A percentile compares a stretch with the other conserved stretches of the same genome.
Conservation (phyloP, 2,113 vertebrate genomes). For the Bubo blakistoni region DNA sequence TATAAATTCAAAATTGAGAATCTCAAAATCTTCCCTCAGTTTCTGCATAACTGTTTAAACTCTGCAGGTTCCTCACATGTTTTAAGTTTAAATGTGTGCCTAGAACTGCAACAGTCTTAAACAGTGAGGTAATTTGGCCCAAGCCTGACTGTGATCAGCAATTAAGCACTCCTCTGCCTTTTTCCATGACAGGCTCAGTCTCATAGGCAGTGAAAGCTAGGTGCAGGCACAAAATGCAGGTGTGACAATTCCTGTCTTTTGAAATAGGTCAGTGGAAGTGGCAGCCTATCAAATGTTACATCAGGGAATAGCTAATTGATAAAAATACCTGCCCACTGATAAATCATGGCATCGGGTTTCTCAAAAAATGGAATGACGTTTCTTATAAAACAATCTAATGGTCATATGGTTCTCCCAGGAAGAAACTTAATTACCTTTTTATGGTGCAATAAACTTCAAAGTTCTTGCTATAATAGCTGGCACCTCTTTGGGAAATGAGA, state of each 20-base stretch:
- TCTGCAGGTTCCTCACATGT: background rate
- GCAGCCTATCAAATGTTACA: background rate
- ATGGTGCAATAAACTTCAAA: slow-evolving; percentile 17
- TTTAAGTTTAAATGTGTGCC: background rate
- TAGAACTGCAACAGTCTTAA: background rate
- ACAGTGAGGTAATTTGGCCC: background rate
- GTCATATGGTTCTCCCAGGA: background rate
- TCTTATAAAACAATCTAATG: background rate
- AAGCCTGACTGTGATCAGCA: background rate
- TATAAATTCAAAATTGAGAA: background rate
- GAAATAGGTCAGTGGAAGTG: background rate
- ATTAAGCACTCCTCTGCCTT: background rate
- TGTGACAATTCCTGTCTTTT: background rate
- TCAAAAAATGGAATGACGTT: background rate
- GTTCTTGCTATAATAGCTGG: slow-evolving; percentile 6
- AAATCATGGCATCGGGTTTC: background rate
- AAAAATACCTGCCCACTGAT: background rate
- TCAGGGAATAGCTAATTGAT: background rate
- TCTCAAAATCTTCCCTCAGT: background rate
- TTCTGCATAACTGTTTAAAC: background rate
- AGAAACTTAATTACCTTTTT: slow-evolving; percentile 12
- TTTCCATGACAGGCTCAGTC: background rate
- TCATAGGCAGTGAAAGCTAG: background rate
- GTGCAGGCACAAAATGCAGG: background rate
- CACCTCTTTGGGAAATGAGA: background rate